Base-by-base conservation (phyloP, 2,888 invertebrate genomes). In the Spilosoma lubricipeda region DNA sequence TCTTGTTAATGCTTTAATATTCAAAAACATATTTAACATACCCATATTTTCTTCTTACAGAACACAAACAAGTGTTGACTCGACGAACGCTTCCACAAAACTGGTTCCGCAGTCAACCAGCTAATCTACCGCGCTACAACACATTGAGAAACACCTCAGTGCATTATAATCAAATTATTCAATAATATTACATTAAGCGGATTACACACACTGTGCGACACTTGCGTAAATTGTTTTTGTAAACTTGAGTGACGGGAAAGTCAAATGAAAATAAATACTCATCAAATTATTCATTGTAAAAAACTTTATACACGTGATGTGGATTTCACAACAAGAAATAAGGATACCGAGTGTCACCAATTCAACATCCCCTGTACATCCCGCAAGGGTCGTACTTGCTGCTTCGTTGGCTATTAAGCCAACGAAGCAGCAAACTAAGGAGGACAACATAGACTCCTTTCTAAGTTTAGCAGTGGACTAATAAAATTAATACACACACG, bases 101-200 rank as follows among this genome's bases (percentile, higher is more conserved):
- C 74, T 74, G 74, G 74, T 74, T 67, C 64, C 67, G 45, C 30
- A 64, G 30, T 65, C 30, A 15, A 18, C 63, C 15, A 63, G 63
- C 20, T 30, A 18, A 2, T 30, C 7, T 15, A 15, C 18, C 8
- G 39, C 8, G 39, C 59, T 70, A 30, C 30, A 42, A 30, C 42
- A 45, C 20, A 45, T 42, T 30, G 9, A 59, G 52, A 67, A 48
- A 59, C 52, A 48, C 63, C n/a, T 20, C 45, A n/a, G 45, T 63
- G 63, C 63, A 68, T 67, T 8, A 23, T 48, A 73, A 73, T 70
- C 73, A 42, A 73, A 70, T 73, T 73, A 73, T 73, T 73, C 52
- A 72, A 70, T 70, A 76, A 67, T 67, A 67, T 52, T 64, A 45
- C 18, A 36, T 65, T 36, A 70, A 65, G 65, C 69, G 13, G 52